Evolutionary conservation across 2,797 vertebrate genomes (phyloP), one percentile per base, ranked within the genome.

Genomic region (Chelmon rostratus): DNA sequence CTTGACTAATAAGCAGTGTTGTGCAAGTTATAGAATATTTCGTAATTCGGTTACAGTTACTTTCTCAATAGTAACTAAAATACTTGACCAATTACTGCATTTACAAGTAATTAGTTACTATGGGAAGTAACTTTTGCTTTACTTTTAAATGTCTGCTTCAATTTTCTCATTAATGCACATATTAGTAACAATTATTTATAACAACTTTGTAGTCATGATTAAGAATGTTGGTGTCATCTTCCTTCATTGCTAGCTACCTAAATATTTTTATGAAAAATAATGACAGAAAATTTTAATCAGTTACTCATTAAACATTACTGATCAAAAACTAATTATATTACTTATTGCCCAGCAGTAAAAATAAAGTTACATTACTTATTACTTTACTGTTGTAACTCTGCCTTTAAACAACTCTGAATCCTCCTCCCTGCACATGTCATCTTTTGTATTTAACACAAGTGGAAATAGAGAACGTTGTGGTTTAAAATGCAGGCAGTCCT

Each of bases 381-480:
- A 33, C 59, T 21, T 38, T 52, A 23, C n/a, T 13, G 61, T 23
- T 6, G 8, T 40, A 21, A 49, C 46, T 28, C 33, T 59, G 35
- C 35, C 11, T 37, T 59, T n/a, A 15, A 38, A 59, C 21, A 59
- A n/a, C 35, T 23, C 12, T 11, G 76, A 47, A 71, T 74, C 46
- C 13, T 53, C 11, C 35, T 46, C 42, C 31, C 21, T 23, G 46
- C 13, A 42, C 21, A 56, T 35, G 46, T 37, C 35, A 50, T 50
- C 54, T 18, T 78, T 64, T 67, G 37, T 40, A n/a, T 40, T 44
- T 59, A 72, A 63, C 0, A 23, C n/a, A n/a, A n/a, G n/a, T n/a
- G n/a, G n/a, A 13, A 76, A 73, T 78, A 59, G 33, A 66, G 61
- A 33, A 57, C 44, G 6, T 31, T 46, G 66, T 23, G n/a, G 40